These are phyloP conservation scores for Aurelia aurita DNA, from an alignment of 30 jellyfish, hydroid and myxozoan genomes.

Conservation along the genomic window DNA sequence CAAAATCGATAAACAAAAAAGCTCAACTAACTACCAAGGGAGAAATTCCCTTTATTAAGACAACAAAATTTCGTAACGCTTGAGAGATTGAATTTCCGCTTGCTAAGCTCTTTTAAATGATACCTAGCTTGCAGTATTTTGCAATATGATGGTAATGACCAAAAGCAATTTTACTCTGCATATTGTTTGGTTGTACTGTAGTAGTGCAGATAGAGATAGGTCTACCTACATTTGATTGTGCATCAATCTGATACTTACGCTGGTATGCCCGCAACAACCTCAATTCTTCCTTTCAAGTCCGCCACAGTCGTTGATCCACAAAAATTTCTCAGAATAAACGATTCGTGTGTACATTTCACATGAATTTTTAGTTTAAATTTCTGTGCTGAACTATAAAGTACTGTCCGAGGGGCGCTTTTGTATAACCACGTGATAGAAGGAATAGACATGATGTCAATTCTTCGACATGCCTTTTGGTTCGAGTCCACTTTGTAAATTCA, in stretches of 20 bases:
- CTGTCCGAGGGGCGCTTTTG: no score
- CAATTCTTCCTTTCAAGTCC: conserved; percentile 52
- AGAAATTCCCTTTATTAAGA: no score
- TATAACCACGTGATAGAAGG: no score
- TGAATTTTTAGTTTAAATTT: conserved; percentile 20
- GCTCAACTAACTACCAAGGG: no score
- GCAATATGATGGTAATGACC: no score
- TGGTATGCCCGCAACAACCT: conserved; percentile 68
- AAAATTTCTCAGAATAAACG: not conserved
- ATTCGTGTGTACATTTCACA: conserved; percentile 18
- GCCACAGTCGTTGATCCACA: conserved; percentile 34
- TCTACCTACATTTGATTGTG: not conserved
- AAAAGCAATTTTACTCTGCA: not conserved
- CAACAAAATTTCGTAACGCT: no score
- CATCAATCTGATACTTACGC: conserved; percentile 9
- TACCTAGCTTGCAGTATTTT: no score
- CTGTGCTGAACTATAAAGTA: conserved; percentile 35
- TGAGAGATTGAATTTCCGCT: not conserved
- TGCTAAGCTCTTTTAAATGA: no score
- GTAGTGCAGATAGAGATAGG: not conserved
- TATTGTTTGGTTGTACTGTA: not conserved
- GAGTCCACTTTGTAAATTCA: no score
- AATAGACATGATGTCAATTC: no score
- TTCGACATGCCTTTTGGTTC: no score
- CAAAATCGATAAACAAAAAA: no score